Evolutionary conservation across 2,113 vertebrate genomes (phyloP), one percentile per base, ranked within the genome.

Genomic region (Cairina moschata): DNA sequence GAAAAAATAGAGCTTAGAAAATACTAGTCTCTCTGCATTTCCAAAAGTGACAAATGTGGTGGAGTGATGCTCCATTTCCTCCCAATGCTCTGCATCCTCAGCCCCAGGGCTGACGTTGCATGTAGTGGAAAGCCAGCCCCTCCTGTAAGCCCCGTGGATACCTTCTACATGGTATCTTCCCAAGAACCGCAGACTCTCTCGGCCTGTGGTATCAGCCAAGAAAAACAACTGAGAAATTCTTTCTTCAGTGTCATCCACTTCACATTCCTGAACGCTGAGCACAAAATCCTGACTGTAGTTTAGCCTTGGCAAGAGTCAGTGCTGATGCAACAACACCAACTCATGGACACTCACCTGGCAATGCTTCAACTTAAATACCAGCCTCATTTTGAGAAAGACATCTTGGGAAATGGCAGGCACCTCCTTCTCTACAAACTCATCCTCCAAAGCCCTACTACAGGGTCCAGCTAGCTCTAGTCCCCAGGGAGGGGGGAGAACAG

Each of bases 1-100:
- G 91, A 93, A 96, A 97, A 97, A 96, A 93, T 94, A 97, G 90
- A 95, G 95, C 91, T 96, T 96, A 96, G 93, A 97, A 97, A 96
- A 96, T 92, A 96, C 4, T 4, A 91, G 90, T 96, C 92, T 94
- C 82, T 95, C 93, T 95, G 96, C 88, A 95, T 95, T 94, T 95
- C 83, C 94, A 91, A 88, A 97, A 96, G 88, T 97, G 91, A 94
- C 85, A 92, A 88, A 96, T 54, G 31, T 82, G 55, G 76, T 83
- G 65, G 89, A 96, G 65, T 76, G 59, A 69, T 36, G 78, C 84
- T 93, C 71, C 40, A 42, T 62, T 62, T 90, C 82, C 68, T 92
- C 89, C 52, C 83, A 85, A 65, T 46, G 63, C 60, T 72, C 87
- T 75, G 55, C 60, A 74, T 29, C 18, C 67, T 79, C 76, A 90